A percentile compares a stretch with the other conserved stretches of the same genome.
phyloP scores from a whole-genome alignment of 2,888 invertebrate species.

The Mellilla xanthometata region DNA sequence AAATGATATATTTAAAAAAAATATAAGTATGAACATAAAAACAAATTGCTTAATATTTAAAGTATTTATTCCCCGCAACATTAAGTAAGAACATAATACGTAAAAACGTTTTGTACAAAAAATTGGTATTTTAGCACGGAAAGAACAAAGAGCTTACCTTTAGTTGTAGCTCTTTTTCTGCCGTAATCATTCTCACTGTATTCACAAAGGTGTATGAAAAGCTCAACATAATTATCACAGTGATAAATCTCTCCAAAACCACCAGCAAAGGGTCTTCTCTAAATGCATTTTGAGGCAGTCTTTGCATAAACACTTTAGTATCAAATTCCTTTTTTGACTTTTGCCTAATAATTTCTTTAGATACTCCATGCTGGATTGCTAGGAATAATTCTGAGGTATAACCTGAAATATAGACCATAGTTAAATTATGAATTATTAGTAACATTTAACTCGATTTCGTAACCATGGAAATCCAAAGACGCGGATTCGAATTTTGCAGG shows the following conservation, averaged over 20 bases:
- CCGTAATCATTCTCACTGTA: conserved; percentile 88
- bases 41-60: too few relatives aligned
- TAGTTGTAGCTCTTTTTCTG: conserved; percentile 89
- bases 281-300: conserved; percentile 89
- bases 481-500: too few relatives aligned
- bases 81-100: too few relatives aligned
- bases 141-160: conserved; percentile 86
- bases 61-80: neutral
- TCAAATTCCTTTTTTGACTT: conserved; percentile 57
- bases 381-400: conserved; percentile 72
- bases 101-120: too few relatives aligned
- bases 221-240: conserved; percentile 90
- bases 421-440: too few relatives aligned
- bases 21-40: too few relatives aligned
- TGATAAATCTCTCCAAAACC: conserved; percentile 87
- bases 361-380: conserved; percentile 68
- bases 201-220: conserved; percentile 92
- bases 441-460: too few relatives aligned
- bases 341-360: conserved; percentile 64
- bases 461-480: too few relatives aligned
- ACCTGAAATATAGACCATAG: conserved; percentile 51
- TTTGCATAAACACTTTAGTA: conserved; percentile 78
- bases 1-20: conserved; percentile 5
- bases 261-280: conserved; percentile 86
- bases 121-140: too few relatives aligned